These are phyloP conservation scores for Sphenodon punctatus DNA, from an alignment of 2,797 vertebrate genomes.

Conservation along the genomic window DNA sequence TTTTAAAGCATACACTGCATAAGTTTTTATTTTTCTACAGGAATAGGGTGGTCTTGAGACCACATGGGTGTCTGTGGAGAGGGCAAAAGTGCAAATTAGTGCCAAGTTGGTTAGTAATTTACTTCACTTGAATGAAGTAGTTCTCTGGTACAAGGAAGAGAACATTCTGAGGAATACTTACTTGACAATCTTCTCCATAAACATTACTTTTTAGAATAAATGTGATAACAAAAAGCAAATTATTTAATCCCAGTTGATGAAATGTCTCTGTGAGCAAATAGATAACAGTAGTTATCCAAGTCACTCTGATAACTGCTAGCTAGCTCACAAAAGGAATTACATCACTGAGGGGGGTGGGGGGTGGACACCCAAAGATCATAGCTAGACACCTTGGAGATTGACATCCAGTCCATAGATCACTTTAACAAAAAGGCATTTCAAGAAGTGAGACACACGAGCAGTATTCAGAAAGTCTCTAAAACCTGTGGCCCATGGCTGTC, in stretches of 20 bases:
- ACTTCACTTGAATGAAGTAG: neutral
- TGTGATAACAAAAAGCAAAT: neutral
- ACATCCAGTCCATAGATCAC: neutral
- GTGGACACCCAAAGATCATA: neutral
- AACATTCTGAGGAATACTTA: neutral
- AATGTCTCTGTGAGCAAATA: neutral
- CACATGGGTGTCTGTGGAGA: accelerated
- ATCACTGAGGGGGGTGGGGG: neutral
- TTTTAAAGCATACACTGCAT: conserved; percentile 43
- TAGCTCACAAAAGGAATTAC: neutral
- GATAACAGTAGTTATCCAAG: neutral
- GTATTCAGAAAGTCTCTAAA: neutral
- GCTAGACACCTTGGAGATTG: neutral
- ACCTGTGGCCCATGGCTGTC: neutral
- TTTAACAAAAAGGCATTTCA: neutral
- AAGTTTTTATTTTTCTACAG: conserved; percentile 52
- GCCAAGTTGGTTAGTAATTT: neutral
- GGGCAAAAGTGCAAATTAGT: neutral
- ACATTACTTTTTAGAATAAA: neutral
- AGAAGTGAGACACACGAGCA: neutral
- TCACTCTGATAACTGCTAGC: neutral
- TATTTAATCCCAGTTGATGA: neutral
- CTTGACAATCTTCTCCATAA: neutral
- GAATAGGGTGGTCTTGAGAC: neutral
- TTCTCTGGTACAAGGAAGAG: neutral